Percentiles rank a stretch among this genome's conserved stretches.
Conservation (phyloP, 2,888 invertebrate genomes). For the Eristalis tenax region DNA sequence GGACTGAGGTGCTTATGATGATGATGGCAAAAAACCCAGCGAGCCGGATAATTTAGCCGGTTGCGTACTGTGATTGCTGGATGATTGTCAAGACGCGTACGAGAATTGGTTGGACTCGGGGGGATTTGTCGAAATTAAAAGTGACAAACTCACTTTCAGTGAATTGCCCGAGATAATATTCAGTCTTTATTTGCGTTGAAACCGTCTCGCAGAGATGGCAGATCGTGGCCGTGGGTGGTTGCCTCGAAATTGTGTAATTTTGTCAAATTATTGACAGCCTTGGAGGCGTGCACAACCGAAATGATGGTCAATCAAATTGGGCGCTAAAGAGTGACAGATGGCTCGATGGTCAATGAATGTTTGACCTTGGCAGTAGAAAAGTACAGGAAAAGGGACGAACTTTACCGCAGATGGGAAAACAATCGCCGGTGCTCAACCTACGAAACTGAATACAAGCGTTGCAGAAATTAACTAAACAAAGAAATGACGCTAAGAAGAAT, state of each 20-base stretch:
- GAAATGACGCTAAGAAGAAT: no score
- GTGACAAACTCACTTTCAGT: constrained; percentile 69
- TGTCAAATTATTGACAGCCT: background rate
- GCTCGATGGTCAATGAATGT: background rate
- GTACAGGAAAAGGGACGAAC: no score
- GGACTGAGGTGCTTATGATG: constrained; percentile 34
- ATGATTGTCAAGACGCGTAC: constrained; percentile 46
- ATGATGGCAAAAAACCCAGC: constrained; percentile 36
- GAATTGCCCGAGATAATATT: constrained; percentile 24
- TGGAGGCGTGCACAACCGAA: background rate
- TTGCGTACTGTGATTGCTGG: constrained; percentile 53
- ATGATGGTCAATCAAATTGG: background rate
- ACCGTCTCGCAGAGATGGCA: background rate
- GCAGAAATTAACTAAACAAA: no score
- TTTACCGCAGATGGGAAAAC: no score
- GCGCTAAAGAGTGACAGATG: background rate
- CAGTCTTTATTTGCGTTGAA: constrained; percentile 8
- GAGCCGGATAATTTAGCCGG: constrained; percentile 56
- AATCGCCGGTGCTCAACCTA: no score
- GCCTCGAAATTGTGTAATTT: constrained; percentile 46
- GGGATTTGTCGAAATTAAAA: constrained; percentile 56
- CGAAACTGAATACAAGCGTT: no score
- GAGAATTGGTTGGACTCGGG: background rate
- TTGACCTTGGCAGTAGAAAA: no score
- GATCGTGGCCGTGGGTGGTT: background rate